phyloP scores from a whole-genome alignment of 2,888 invertebrate genomes.

The Brachynemurus nebulosus region DNA sequence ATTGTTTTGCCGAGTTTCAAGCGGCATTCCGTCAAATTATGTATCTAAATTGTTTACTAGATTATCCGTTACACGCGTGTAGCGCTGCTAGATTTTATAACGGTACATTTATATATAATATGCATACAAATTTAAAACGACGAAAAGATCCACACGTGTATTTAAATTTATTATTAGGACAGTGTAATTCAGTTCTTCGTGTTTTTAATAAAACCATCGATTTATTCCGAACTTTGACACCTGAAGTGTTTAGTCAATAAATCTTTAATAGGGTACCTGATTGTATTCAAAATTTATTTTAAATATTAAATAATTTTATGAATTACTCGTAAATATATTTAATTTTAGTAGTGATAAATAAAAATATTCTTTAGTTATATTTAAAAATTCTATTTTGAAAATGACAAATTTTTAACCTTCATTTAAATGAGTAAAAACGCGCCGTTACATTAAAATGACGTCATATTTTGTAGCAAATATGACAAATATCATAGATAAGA shows the following conservation, averaged over 20 bases:
- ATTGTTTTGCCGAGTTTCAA: conserved; percentile 52
- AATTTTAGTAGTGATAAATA: too few species aligned
- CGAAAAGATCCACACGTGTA: conserved; percentile 39
- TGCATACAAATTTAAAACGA: conserved; percentile 45
- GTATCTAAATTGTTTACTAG: conserved; percentile 49
- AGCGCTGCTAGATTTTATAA: conserved; percentile 50
- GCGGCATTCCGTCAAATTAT: conserved; percentile 43
- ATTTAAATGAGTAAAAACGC: too few species aligned
- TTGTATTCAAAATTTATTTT: too few species aligned
- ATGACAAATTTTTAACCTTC: too few species aligned
- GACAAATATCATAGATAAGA: too few species aligned
- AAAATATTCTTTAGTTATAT: too few species aligned
- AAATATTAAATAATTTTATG: too few species aligned
- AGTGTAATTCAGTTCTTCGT: conserved; percentile 26
- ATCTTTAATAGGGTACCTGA: too few species aligned
- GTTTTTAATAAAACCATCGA: conserved; percentile 22
- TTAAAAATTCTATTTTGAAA: too few species aligned
- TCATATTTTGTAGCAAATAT: too few species aligned
- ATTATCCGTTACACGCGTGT: conserved; percentile 40
- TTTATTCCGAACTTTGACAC: background rate
- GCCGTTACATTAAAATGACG: too few species aligned
- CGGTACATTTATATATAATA: conserved; percentile 64
- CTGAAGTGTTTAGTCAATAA: background rate
- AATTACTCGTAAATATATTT: too few species aligned
- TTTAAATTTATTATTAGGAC: conserved; percentile 28